Evolutionary conservation across 2,888 invertebrate species (phyloP).

Genomic region (Liposcelis brunnea): DNA sequence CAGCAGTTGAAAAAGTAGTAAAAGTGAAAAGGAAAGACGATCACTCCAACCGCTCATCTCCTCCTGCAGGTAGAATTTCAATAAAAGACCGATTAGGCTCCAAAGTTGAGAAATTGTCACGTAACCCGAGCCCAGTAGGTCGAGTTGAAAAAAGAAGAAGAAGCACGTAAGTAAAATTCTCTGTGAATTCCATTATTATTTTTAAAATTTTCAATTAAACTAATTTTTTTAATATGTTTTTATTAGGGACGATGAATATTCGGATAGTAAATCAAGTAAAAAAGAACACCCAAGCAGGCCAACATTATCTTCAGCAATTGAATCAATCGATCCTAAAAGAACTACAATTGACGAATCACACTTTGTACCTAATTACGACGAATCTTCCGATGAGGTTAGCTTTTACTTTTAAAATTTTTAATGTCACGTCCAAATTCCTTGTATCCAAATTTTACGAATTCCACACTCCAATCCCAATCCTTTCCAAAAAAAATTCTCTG

Average conservation of each 20-base stretch:
- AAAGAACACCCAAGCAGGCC: not conserved
- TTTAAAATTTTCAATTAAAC: no score
- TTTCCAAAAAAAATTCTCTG: no score
- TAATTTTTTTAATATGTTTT: no score
- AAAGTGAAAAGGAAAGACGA: slow-evolving; percentile 30
- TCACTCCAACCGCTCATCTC: slow-evolving; percentile 2
- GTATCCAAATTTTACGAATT: no score
- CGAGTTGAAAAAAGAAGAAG: slow-evolving; percentile 10
- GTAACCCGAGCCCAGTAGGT: slow-evolving; percentile 12
- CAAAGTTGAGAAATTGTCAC: slow-evolving; percentile 36
- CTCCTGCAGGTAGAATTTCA: slow-evolving; percentile 43
- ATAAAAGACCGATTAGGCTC: slow-evolving; percentile 67
- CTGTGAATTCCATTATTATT: no score
- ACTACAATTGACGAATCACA: slow-evolving; percentile 52
- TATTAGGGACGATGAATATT: no score
- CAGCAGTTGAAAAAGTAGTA: slow-evolving; percentile 25
- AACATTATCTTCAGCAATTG: not conserved
- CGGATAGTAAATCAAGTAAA: no score
- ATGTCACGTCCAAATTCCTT: no score
- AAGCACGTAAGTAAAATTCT: no score
- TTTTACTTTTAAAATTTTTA: not conserved
- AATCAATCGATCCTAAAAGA: slow-evolving; percentile 31
- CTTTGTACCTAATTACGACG: slow-evolving; percentile 60
- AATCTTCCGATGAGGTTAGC: slow-evolving; percentile 25
- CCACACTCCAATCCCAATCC: no score